Evolutionary conservation across 2,888 invertebrate genomes (phyloP).

Genomic region (Chelonus formosanus): DNA sequence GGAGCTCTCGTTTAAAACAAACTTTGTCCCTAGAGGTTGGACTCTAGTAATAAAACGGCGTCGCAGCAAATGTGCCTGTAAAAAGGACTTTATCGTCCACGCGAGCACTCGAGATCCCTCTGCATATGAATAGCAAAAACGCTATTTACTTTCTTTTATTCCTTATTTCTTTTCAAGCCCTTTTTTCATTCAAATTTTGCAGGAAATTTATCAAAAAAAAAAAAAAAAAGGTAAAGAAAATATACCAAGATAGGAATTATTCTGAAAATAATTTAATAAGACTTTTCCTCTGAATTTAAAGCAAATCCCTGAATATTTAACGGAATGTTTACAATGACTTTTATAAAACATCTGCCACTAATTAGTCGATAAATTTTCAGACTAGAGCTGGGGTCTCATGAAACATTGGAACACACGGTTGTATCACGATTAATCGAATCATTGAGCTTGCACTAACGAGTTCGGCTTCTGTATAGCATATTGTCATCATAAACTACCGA

Average conservation of each 20-base stretch:
- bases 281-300: neutral
- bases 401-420: slow-evolving; percentile 18
- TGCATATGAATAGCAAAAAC: slow-evolving; percentile 28
- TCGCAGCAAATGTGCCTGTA: slow-evolving; percentile 42
- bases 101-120: slow-evolving; percentile 23
- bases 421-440: slow-evolving; percentile 32
- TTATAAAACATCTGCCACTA: slow-evolving; percentile 1
- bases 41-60: slow-evolving; percentile 43
- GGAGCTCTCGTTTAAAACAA: slow-evolving; percentile 41
- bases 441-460: slow-evolving; percentile 30
- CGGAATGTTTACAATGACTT: neutral
- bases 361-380: slow-evolving; percentile 25
- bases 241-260: too few species aligned
- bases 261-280: too few species aligned
- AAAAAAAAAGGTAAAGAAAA: too few species aligned
- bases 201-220: too few species aligned
- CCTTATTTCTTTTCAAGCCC: slow-evolving; percentile 2
- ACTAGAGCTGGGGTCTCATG: slow-evolving; percentile 3
- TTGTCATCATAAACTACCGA: slow-evolving; percentile 22
- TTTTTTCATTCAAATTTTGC: neutral
- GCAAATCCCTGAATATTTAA: neutral
- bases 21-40: slow-evolving; percentile 36
- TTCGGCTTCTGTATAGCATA: slow-evolving; percentile 8
- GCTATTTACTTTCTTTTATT: slow-evolving; percentile 11
- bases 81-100: slow-evolving; percentile 43